Evolutionary conservation across 2,797 vertebrate species (phyloP), one percentile per base, ranked within the genome.

Genomic region (Takifugu rubripes): DNA sequence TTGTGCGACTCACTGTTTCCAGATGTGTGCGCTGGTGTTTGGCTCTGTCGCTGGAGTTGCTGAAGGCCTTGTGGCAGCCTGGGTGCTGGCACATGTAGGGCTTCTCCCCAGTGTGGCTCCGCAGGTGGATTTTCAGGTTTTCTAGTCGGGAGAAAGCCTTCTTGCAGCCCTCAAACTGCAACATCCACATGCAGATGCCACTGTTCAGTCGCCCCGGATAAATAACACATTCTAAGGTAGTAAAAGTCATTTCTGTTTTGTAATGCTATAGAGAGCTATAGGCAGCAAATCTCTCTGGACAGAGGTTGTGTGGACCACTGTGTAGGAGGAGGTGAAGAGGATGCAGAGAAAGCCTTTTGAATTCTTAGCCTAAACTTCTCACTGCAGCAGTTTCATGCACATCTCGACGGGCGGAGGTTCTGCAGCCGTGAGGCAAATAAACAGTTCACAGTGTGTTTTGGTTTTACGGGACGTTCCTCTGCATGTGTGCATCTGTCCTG

Each of bases 11-110:
- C 92, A 99, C 97, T 50, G 93, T 97, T 88, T 98, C 94, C 86
- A 97, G 84, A 80, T 99, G 97, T 5, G 96, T 99, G 61, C 96
- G 93, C 90, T 98, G 96, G 84, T 99, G 97, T 76, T 99, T 99
- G 72, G 97, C 96, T 0, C 97, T 91, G 85, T 99, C 97, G 0
- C 97, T 99, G 64, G 96, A 98, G 92, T 99, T 99, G 88, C 96
- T 99, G 93, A 99, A 99, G 0, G 96, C 94, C 87, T 98, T 99
- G 84, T 92, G 91, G 82, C 97, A 99, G 70, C 94, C 95, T 0
- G 92, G 92, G 64, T 98, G 92, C 74, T 96, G 96, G 85, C 97
- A 99, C 27, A 92, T 70, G 53, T 99, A 99, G 0, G 96, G 97
- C 53, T 97, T 98, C 79, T 99, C 97, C 16, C 97, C 96, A 0